Evolutionary conservation across 1,140 invertebrate genomes (phyloP).

Genomic region (Drosophila parvula): DNA sequence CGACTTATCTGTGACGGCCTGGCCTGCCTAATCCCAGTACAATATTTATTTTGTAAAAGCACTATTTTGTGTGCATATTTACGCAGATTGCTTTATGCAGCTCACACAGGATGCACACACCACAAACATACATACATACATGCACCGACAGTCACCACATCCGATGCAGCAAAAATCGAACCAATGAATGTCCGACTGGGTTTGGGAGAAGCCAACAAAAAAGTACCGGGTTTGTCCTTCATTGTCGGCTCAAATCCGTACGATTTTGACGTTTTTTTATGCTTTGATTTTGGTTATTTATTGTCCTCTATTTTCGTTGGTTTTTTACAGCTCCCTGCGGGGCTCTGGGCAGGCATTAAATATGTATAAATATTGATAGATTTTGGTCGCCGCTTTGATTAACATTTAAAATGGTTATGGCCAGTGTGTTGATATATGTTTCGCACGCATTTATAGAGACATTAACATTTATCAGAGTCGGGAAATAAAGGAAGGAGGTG

Average conservation of each 20-base stretch:
- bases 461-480: constrained; percentile 66
- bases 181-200: constrained; percentile 36
- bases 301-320: constrained; percentile 9
- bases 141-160: constrained; percentile 44
- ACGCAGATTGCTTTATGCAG: constrained; percentile 49
- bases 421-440: constrained; percentile 47
- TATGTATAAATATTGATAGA: constrained; percentile 56
- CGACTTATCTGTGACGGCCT: constrained; percentile 32
- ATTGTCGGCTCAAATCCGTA: constrained; percentile 26
- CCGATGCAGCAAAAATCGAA: constrained; percentile 43
- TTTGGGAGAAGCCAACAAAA: constrained; percentile 25
- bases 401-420: constrained; percentile 31
- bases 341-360: constrained; percentile 42
- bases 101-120: constrained; percentile 30
- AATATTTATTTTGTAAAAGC: constrained; percentile 57
- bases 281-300: constrained; percentile 45
- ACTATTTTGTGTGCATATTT: constrained; percentile 59
- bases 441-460: constrained; percentile 57
- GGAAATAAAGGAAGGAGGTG: background rate
- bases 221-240: constrained; percentile 18
- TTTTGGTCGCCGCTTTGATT: constrained; percentile 28
- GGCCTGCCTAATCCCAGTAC: constrained; percentile 40
- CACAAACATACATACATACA: too few relatives aligned
- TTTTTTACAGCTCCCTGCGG: background rate
- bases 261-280: constrained; percentile 17